phyloP scores from a whole-genome alignment of 2,797 vertebrate genomes.

The Microctenopoma lineatum region DNA sequence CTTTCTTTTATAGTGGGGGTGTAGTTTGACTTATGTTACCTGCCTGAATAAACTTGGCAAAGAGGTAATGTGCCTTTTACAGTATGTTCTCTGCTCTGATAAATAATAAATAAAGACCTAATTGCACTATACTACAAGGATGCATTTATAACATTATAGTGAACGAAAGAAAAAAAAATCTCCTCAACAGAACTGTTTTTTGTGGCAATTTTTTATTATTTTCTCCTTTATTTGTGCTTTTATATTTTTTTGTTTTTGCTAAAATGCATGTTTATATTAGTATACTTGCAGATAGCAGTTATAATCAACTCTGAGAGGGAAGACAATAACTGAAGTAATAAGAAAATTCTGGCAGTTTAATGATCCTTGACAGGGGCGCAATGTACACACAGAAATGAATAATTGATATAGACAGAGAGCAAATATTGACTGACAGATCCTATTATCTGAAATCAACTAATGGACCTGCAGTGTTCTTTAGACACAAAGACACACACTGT shows the following conservation, averaged over 20 bases:
- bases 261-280: slow-evolving; percentile 14
- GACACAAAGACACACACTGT: slow-evolving; percentile 10
- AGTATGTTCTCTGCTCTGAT: slow-evolving; percentile 38
- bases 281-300: slow-evolving; percentile 23
- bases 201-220: slow-evolving; percentile 28
- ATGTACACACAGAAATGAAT: slow-evolving; percentile 63
- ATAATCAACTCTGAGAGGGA: slow-evolving; percentile 17
- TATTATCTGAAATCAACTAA: slow-evolving; percentile 65
- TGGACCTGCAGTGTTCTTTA: slow-evolving; percentile 38
- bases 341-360: slow-evolving; percentile 48
- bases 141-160: slow-evolving; percentile 21
- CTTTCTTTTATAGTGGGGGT: slow-evolving; percentile 33
- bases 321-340: slow-evolving; percentile 21
- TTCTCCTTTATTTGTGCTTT: neutral
- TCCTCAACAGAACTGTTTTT: slow-evolving; percentile 15
- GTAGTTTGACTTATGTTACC: slow-evolving; percentile 26
- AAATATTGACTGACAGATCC: slow-evolving; percentile 65
- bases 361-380: slow-evolving; percentile 58
- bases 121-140: slow-evolving; percentile 13
- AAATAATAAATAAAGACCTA: slow-evolving; percentile 30
- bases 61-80: slow-evolving; percentile 38
- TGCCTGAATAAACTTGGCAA: slow-evolving; percentile 59
- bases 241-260: neutral
- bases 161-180: slow-evolving; percentile 6
- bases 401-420: slow-evolving; percentile 63